Evolutionary conservation across 2,888 invertebrate species (phyloP).

Genomic region (Cephus pygmeus): DNA sequence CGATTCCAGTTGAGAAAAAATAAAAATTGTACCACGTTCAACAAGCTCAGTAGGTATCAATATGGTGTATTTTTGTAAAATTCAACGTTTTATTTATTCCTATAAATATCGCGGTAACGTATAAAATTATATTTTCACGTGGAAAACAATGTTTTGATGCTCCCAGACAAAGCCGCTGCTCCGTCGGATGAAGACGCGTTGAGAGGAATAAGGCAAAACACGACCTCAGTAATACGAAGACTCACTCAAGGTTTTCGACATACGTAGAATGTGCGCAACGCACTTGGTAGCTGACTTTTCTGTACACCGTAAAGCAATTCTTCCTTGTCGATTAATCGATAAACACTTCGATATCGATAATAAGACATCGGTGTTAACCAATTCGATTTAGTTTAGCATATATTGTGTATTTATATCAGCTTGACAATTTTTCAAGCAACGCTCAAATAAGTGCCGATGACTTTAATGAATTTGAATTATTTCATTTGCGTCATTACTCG

Average conservation of each 20-base stretch:
- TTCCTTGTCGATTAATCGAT: background rate
- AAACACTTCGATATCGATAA: background rate
- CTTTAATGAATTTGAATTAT: background rate
- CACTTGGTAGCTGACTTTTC: background rate
- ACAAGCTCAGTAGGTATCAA: background rate
- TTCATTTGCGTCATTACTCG: background rate
- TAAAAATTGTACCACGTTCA: background rate
- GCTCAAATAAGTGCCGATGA: background rate
- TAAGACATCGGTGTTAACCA: background rate
- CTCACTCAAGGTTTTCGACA: background rate
- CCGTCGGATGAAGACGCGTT: background rate
- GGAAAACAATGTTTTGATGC: background rate
- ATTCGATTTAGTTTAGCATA: background rate
- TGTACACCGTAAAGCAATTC: background rate
- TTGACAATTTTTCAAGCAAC: background rate
- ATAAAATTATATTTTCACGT: background rate
- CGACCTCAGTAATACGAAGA: background rate
- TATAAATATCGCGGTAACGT: background rate
- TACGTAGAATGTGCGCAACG: background rate
- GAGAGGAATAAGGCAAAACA: background rate
- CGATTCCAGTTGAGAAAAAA: background rate
- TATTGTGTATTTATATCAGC: background rate
- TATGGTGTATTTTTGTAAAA: background rate
- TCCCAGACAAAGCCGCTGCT: background rate
- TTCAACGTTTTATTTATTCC: background rate